phyloP scores from a whole-genome alignment of 2,113 vertebrate species.

The Xyrauchen texanus region DNA sequence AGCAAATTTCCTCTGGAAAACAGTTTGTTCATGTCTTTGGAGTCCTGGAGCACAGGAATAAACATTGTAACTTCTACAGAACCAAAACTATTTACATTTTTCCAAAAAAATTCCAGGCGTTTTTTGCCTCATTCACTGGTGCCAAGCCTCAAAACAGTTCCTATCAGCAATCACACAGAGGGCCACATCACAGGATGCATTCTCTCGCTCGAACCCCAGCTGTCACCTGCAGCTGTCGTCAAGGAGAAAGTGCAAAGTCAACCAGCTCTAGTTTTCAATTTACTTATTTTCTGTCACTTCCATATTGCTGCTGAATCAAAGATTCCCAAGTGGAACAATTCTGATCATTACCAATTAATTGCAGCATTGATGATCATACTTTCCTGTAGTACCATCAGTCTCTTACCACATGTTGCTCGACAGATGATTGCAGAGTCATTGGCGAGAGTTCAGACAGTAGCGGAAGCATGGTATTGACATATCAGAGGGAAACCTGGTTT shows the following conservation, averaged over 20 bases:
- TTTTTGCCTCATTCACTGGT: too few relatives aligned
- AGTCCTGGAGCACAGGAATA: too few relatives aligned
- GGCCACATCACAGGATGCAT: too few relatives aligned
- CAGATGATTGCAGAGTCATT: constrained; percentile 8
- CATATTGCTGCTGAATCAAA: constrained; percentile 29
- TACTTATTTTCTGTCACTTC: constrained; percentile 13
- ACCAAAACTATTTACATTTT: too few relatives aligned
- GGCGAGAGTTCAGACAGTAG: constrained; percentile 9
- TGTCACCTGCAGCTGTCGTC: constrained; percentile 18
- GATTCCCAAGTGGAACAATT: constrained; percentile 48
- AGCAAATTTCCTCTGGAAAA: too few relatives aligned
- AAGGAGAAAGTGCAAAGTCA: constrained; percentile 47
- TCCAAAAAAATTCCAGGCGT: too few relatives aligned
- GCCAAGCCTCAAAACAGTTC: too few relatives aligned
- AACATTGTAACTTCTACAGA: too few relatives aligned
- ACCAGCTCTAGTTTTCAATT: background rate
- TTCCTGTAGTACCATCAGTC: constrained; percentile 21
- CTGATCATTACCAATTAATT: constrained; percentile 10
- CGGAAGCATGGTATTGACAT: constrained; percentile 25
- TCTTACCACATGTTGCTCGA: background rate
- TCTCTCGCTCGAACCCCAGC: background rate
- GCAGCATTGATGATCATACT: constrained; percentile 7
- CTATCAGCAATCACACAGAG: too few relatives aligned
- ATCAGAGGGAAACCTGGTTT: constrained; percentile 41
- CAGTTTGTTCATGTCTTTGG: too few relatives aligned